Evolutionary conservation across 2,888 invertebrate species (phyloP).

Genomic region (Cylindroiulus punctatus): DNA sequence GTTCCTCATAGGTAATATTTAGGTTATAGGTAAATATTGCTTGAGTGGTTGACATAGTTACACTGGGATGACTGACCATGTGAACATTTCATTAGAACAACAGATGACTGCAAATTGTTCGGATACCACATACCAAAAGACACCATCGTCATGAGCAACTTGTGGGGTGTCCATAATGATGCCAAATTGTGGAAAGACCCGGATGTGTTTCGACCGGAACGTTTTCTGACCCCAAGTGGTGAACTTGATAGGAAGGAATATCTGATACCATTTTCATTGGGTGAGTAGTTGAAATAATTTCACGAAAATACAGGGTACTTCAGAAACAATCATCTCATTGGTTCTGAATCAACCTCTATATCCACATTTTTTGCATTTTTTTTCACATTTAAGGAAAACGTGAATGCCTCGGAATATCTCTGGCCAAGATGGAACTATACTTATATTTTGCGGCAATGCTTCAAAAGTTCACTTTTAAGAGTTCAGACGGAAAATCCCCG

Average conservation of each 20-base stretch:
- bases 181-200: constrained; percentile 55
- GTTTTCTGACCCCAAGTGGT: constrained; percentile 56
- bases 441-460: no score
- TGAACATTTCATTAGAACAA: neutral
- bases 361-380: no score
- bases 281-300: constrained; percentile 8
- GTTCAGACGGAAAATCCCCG: neutral
- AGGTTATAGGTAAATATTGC: no score
- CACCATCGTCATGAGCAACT: constrained; percentile 33
- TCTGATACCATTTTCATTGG: constrained; percentile 57
- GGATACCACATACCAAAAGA: constrained; percentile 54
- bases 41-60: no score
- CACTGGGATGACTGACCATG: no score
- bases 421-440: no score
- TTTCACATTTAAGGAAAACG: no score
- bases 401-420: no score
- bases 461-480: no score
- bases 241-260: constrained; percentile 56
- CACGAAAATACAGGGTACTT: no score
- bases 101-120: constrained; percentile 9
- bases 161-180: constrained; percentile 54
- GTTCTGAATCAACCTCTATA: no score
- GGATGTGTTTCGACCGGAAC: constrained; percentile 54
- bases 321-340: no score
- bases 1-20: neutral